phyloP scores from a whole-genome alignment of 2,797 vertebrate genomes.

The Acipenser transmontanus region DNA sequence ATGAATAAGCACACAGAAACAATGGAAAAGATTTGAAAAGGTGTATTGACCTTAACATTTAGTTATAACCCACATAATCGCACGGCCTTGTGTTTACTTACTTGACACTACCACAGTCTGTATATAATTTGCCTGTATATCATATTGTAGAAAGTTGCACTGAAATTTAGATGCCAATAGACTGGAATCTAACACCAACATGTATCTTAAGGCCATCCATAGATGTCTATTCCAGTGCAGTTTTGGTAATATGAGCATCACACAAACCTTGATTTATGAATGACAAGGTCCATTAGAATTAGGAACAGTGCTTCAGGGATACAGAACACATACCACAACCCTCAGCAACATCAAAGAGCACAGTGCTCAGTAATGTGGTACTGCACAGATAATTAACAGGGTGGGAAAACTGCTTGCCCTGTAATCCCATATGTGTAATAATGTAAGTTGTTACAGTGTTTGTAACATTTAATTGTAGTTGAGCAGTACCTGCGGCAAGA shows the following conservation, averaged over 20 bases:
- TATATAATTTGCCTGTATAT: no score
- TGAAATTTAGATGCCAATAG: not conserved
- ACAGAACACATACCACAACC: not conserved
- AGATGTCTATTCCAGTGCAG: not conserved
- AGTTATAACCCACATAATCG: no score
- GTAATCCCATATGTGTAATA: slow-evolving; percentile 58
- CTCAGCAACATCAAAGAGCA: not conserved
- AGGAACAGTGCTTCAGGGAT: not conserved
- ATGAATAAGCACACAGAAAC: no score
- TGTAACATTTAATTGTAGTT: slow-evolving; percentile 48
- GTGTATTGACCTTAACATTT: no score
- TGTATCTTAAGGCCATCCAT: not conserved
- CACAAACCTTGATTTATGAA: not conserved
- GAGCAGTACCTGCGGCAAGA: slow-evolving; percentile 61
- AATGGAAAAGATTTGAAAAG: no score
- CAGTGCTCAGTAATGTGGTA: slow-evolving; percentile 19
- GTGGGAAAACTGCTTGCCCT: slow-evolving; percentile 43
- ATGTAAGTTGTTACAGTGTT: slow-evolving; percentile 44
- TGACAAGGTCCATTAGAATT: not conserved
- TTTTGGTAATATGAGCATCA: not conserved
- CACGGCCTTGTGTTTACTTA: no score
- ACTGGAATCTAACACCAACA: not conserved
- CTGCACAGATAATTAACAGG: slow-evolving; percentile 55
- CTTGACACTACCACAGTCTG: no score
- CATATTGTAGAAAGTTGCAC: no score